Evolutionary conservation across 2,888 invertebrate genomes (phyloP).

Genomic region (Dicroscelio sp.): DNA sequence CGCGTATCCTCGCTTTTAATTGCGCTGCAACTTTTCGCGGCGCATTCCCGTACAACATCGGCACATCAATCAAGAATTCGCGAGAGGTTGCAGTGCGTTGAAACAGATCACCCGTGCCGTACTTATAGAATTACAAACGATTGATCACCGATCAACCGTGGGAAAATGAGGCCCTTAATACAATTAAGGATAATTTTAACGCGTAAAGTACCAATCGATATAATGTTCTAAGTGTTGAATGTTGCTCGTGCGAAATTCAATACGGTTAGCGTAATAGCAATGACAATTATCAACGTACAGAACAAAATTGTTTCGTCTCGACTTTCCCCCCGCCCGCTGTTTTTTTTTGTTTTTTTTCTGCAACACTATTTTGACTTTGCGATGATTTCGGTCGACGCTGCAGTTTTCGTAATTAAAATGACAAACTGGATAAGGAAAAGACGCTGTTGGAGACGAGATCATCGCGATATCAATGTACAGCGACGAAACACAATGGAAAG

Average conservation of each 20-base stretch:
- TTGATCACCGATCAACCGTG: conserved; percentile 65
- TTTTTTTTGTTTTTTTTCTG: no score
- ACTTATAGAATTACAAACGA: conserved; percentile 48
- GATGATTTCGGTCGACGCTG: conserved; percentile 41
- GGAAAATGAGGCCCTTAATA: conserved; percentile 76
- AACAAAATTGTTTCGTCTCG: no score
- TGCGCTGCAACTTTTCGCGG: background rate
- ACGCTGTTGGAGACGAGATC: conserved; percentile 49
- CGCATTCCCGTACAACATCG: no score
- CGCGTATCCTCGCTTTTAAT: background rate
- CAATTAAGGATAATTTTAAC: conserved; percentile 69
- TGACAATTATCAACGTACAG: conserved; percentile 22
- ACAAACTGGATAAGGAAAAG: conserved; percentile 47
- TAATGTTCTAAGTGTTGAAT: conserved; percentile 78
- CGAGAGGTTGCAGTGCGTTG: conserved; percentile 20
- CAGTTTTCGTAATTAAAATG: conserved; percentile 38
- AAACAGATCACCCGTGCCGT: background rate
- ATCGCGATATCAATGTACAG: conserved; percentile 64
- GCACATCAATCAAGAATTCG: no score
- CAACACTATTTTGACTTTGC: conserved; percentile 20
- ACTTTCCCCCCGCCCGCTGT: conserved; percentile 1
- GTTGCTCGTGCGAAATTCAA: conserved; percentile 75
- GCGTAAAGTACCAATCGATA: conserved; percentile 53
- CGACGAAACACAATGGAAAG: conserved; percentile 63
- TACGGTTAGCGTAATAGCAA: conserved; percentile 68